A percentile compares a stretch with the other conserved stretches of the same genome.
These are phyloP conservation scores for Furcula furcula DNA, from an alignment of 2,888 invertebrate genomes.

Conservation along the genomic window DNA sequence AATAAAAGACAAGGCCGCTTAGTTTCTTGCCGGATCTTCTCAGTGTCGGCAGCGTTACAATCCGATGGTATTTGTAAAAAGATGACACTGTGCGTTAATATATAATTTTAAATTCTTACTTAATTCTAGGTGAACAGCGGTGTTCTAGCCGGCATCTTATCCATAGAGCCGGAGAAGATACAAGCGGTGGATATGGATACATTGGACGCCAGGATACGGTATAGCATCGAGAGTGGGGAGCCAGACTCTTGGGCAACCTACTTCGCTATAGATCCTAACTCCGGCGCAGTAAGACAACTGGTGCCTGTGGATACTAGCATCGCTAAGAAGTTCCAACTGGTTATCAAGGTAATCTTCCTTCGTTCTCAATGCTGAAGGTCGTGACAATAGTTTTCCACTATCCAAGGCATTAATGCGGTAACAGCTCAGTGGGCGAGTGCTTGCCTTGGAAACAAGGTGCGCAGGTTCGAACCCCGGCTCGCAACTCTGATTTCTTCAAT, in stretches of 20 bases:
- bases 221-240: constrained; percentile 90
- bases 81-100: too few relatives aligned
- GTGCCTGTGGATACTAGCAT: constrained; percentile 90
- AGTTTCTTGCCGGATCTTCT: too few relatives aligned
- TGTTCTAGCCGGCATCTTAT: constrained; percentile 90
- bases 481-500: too few relatives aligned
- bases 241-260: constrained; percentile 89
- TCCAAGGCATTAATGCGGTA: too few relatives aligned
- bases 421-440: too few relatives aligned
- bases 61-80: too few relatives aligned
- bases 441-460: too few relatives aligned
- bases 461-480: too few relatives aligned
- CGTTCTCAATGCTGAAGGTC: too few relatives aligned
- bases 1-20: too few relatives aligned
- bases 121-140: constrained; percentile 89
- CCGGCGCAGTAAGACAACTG: constrained; percentile 91
- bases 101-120: not conserved
- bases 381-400: too few relatives aligned
- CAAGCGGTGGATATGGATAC: constrained; percentile 96
- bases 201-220: constrained; percentile 90
- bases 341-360: constrained; percentile 91
- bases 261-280: constrained; percentile 90
- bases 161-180: constrained; percentile 92
- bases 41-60: too few relatives aligned
- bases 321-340: constrained; percentile 89